These are phyloP conservation scores for Scolopax bukidnonensis DNA, from an alignment of 2,797 vertebrate species.

Conservation along the genomic window DNA sequence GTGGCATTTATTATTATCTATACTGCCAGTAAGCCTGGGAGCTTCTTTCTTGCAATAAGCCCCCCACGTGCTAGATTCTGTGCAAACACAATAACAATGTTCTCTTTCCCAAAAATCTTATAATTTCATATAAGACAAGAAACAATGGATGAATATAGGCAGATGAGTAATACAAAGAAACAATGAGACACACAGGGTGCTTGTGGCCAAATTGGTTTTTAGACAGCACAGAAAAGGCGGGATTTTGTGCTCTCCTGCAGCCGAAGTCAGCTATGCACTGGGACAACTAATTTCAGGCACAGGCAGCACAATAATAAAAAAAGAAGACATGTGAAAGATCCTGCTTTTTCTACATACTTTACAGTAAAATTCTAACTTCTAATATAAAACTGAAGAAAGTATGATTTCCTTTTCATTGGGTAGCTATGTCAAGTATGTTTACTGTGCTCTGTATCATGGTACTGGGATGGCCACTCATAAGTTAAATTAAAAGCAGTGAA, in stretches of 20 bases:
- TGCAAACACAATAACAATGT: slow-evolving; percentile 33
- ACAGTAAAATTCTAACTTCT: background rate
- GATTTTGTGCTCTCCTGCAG: slow-evolving; percentile 48
- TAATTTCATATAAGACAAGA: slow-evolving; percentile 55
- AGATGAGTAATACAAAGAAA: slow-evolving; percentile 64
- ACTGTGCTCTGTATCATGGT: background rate
- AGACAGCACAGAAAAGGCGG: slow-evolving; percentile 49
- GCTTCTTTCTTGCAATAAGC: background rate
- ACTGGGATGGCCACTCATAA: background rate
- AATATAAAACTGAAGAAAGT: background rate
- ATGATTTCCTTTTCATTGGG: background rate
- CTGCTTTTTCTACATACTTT: background rate
- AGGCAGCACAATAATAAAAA: background rate
- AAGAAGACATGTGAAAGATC: background rate
- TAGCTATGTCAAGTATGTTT: background rate
- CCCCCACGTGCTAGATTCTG: background rate
- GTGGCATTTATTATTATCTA: background rate
- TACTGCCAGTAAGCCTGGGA: background rate
- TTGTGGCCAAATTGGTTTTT: slow-evolving; percentile 42
- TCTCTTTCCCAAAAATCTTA: slow-evolving; percentile 24
- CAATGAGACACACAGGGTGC: slow-evolving; percentile 59
- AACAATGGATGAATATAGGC: slow-evolving; percentile 59
- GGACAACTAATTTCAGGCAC: slow-evolving; percentile 35
- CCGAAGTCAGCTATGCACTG: background rate
- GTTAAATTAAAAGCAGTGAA: background rate